Base-by-base conservation (phyloP, 2,113 vertebrate genomes). In the Oncorhynchus mykiss region DNA sequence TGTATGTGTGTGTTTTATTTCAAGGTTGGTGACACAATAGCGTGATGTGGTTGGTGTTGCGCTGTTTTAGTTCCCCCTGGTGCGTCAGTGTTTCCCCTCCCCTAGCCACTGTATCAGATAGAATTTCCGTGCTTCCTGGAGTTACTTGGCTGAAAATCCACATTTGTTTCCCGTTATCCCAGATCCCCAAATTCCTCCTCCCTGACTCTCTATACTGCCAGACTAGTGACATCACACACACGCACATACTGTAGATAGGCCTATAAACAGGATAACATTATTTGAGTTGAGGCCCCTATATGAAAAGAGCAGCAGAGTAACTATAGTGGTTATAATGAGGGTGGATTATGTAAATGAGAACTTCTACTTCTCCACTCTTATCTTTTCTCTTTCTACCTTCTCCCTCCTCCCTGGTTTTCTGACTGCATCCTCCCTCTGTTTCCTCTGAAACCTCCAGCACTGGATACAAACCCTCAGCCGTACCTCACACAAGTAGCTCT, bases 51-150 rank as follows among this genome's bases (percentile, higher is more conserved):
- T 85, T 82, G 75, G 75, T 84, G 74, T 89, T 73, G 87, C 84
- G 71, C 51, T 79, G 64, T 87, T 83, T 86, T 78, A 83, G 76
- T 80, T 77, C 82, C 77, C 86, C 86, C 71, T 76, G 80, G 60
- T 87, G 86, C 75, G 77, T 88, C 90, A 87, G 79, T 69, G 59
- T 71, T 34, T 74, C 67, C 78, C 64, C 68, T 71, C 71, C 76
- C 80, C 70, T 78, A 80, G 77, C 81, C 87, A 81, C 81, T 78
- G 65, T 83, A 80, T 91, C 85, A 80, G 85, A 88, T 87, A 85
- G 88, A 91, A 91, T 92, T 91, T 92, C 87, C 85, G 88, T 85
- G 80, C 83, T 91, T 92, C 89, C 92, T 75, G 75, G 84, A 91
- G 88, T 81, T 69, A 84, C 86, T 92, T 92, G 90, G 91, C 92